Conservation (phyloP, 2,888 invertebrate species). For the Scaptodrosophila latifasciaeformis region DNA sequence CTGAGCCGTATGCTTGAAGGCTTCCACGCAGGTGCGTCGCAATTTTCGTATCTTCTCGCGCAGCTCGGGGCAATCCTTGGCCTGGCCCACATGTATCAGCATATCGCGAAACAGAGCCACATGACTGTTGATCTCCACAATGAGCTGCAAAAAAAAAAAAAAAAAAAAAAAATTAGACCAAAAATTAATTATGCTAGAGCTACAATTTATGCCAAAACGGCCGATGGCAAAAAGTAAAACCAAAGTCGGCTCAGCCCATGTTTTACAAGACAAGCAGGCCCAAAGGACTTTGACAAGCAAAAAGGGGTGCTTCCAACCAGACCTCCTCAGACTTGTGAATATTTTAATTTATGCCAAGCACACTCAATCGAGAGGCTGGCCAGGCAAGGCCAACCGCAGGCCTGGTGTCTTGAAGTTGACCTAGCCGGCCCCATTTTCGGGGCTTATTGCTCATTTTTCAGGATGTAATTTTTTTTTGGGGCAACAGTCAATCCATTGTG, state of each 20-base stretch:
- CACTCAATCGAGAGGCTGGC: no score
- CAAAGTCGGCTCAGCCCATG: no score
- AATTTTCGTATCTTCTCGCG: conserved; percentile 89
- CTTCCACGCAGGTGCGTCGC: conserved; percentile 88
- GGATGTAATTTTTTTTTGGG: no score
- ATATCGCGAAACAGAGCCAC: conserved; percentile 90
- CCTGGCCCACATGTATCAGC: conserved; percentile 90
- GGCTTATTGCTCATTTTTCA: no score
- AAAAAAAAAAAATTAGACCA: conserved; percentile 34
- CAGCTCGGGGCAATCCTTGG: conserved; percentile 89
- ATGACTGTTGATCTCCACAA: conserved; percentile 91
- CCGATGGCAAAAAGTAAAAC: no score
- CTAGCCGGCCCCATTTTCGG: no score
- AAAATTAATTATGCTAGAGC: conserved; percentile 48
- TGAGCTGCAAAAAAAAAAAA: conserved; percentile 80
- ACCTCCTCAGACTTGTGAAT: no score
- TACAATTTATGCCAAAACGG: not conserved
- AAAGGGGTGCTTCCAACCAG: no score
- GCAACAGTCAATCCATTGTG: not conserved
- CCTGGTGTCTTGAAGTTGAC: no score
- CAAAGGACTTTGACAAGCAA: no score
- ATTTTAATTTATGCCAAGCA: conserved; percentile 40
- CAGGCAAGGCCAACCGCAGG: no score
- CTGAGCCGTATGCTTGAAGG: conserved; percentile 88
- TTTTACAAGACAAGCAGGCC: no score